phyloP scores from a whole-genome alignment of 2,888 invertebrate genomes.

The Xylocampa areola region DNA sequence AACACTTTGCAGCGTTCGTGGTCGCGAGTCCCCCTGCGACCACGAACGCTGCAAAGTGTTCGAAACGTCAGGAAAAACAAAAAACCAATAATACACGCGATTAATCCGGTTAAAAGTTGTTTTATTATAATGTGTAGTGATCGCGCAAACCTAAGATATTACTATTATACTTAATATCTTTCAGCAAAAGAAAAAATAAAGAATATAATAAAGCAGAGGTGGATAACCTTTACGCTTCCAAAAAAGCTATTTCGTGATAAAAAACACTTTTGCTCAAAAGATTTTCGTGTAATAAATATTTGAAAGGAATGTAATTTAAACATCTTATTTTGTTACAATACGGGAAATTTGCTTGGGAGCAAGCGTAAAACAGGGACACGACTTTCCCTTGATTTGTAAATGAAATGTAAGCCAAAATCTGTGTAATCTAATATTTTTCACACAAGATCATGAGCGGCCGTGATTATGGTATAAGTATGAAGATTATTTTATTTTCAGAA shows the following conservation, averaged over 20 bases:
- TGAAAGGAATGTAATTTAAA: slow-evolving; percentile 29
- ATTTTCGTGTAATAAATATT: slow-evolving; percentile 29
- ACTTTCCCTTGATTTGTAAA: slow-evolving; percentile 34
- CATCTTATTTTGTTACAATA: slow-evolving; percentile 22
- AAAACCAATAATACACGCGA: too few species aligned
- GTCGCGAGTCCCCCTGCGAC: too few species aligned
- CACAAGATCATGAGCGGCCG: slow-evolving; percentile 29
- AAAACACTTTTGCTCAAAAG: slow-evolving; percentile 15
- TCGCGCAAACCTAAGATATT: too few species aligned
- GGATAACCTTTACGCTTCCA: slow-evolving; percentile 17
- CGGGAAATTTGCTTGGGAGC: slow-evolving; percentile 3
- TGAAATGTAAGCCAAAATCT: slow-evolving; percentile 29
- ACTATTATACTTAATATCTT: neutral
- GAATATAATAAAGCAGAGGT: slow-evolving; percentile 6
- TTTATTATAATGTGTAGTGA: too few species aligned
- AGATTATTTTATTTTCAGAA: slow-evolving; percentile 43
- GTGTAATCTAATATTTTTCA: slow-evolving; percentile 53
- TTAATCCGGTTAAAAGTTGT: too few species aligned
- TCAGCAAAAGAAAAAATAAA: neutral
- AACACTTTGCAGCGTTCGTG: too few species aligned
- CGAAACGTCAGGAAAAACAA: too few species aligned
- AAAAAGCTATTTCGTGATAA: slow-evolving; percentile 11
- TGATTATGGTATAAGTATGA: slow-evolving; percentile 47
- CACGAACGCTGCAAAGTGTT: too few species aligned
- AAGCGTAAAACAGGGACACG: slow-evolving; percentile 1